Base-by-base conservation (phyloP, 2,888 invertebrate genomes). In the Thyatira batis region DNA sequence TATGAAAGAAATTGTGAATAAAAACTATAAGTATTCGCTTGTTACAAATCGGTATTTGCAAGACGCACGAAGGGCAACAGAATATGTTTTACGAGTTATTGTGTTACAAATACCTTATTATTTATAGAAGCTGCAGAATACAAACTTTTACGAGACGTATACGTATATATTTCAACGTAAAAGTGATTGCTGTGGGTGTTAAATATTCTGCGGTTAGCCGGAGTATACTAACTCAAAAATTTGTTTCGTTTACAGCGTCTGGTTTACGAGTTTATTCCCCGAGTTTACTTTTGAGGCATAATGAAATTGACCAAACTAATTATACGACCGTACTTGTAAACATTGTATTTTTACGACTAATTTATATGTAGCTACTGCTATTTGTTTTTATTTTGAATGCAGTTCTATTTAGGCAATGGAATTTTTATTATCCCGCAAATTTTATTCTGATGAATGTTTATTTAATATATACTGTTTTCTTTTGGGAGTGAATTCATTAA, bases 131-230 rank as follows among this genome's bases (percentile, higher is more conserved):
- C 8, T 39, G 39, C 59, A 50, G 57, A 58, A 67, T 61, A 69
- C 64, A 76, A 75, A 70, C 51, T 55, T 68, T 76, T 67, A 78
- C 57, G 70, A 70, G 60, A 59, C 55, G 60, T 60, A 58, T 27
- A 59, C 55, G 60, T 60, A 58, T 27, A 28, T 48, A 17, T 67
- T 61, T 55, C 52, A 55, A 62, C 67, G 57, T 71, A 63, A 72
- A 71, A 67, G 54, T 51, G 65, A 62, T 67, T 64, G 59, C 65
- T 64, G 65, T 61, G 56, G 63, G 69, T 67, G 64, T 71, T 76
- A 70, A 48, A 78, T 78, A 77, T 74, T 71, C 63, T 61, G 79
- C 60, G 83, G 86, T 71, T 63, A 58, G 54, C 75, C 73, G 64
- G 65, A 48, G 67, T 63, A 73, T 65, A 74, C 80, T 70, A 74